phyloP scores from a whole-genome alignment of 2,888 invertebrate species.

The Geotrupes spiniger region DNA sequence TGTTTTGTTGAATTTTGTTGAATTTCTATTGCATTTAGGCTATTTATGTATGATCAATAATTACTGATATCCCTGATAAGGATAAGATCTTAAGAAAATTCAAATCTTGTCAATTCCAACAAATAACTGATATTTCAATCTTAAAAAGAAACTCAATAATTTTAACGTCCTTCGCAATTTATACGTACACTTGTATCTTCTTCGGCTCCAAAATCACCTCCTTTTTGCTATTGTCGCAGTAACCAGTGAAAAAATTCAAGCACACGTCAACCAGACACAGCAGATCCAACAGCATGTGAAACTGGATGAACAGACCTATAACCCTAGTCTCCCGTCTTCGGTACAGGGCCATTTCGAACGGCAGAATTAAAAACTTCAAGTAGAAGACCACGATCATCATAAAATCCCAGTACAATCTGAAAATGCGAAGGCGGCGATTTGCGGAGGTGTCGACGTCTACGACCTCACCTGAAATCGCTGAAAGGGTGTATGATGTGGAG shows the following conservation, averaged over 20 bases:
- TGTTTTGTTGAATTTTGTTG: no score
- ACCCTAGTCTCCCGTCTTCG: no score
- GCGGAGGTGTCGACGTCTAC: no score
- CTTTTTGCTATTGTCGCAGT: conserved; percentile 37
- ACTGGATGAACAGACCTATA: no score
- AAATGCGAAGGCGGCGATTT: conserved; percentile 20
- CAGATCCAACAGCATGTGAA: conserved; percentile 30
- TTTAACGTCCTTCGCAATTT: neutral
- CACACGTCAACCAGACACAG: conserved; percentile 41
- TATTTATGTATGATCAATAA: no score
- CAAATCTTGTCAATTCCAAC: no score
- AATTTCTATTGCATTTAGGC: no score
- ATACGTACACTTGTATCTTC: conserved; percentile 16
- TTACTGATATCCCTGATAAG: no score
- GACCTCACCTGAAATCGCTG: conserved; percentile 45
- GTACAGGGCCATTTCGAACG: conserved; percentile 41
- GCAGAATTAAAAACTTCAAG: conserved; percentile 36
- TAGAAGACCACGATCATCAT: conserved; percentile 41
- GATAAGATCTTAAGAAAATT: no score
- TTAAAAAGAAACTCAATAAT: no score
- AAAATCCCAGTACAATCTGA: conserved; percentile 44
- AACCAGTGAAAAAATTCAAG: conserved; percentile 46
- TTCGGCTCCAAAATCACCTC: conserved; percentile 37
- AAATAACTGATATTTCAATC: no score
- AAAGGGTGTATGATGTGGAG: conserved; percentile 48